These are phyloP conservation scores for Saccostrea echinata DNA, from an alignment of 1,140 invertebrate genomes.

Conservation along the genomic window DNA sequence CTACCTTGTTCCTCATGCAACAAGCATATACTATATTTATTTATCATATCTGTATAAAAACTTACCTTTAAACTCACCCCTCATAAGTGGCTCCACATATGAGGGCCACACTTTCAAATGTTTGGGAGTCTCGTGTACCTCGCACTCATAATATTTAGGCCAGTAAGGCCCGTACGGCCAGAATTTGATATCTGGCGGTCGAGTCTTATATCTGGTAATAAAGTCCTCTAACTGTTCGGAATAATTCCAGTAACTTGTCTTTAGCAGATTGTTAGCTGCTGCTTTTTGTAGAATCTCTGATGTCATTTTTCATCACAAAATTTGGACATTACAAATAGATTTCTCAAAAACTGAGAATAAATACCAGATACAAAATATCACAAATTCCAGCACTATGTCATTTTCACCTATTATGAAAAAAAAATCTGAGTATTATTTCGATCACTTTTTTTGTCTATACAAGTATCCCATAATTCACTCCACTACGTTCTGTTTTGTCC, in stretches of 20 bases:
- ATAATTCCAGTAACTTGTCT: constrained; percentile 69
- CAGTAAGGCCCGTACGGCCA: constrained; percentile 79
- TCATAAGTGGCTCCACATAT: constrained; percentile 60
- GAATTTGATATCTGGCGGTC: constrained; percentile 76
- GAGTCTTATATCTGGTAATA: constrained; percentile 72
- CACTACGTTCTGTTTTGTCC: neutral
- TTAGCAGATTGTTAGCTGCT: constrained; percentile 51
- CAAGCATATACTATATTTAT: too few species aligned
- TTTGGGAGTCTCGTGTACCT: constrained; percentile 70
- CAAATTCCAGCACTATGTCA: too few species aligned
- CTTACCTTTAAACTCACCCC: constrained; percentile 59
- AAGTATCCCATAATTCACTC: neutral
- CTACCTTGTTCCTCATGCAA: too few species aligned
- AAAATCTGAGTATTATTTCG: neutral
- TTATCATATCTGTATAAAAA: neutral
- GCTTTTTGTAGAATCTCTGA: constrained; percentile 24
- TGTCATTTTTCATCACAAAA: constrained; percentile 42
- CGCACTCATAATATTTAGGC: constrained; percentile 69
- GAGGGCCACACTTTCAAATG: constrained; percentile 59
- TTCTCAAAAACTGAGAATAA: too few species aligned
- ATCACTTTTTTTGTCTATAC: neutral
- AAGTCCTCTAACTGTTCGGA: constrained; percentile 74
- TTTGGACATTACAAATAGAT: neutral
- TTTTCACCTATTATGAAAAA: too few species aligned
- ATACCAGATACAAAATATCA: too few species aligned